Evolutionary conservation across 2,888 invertebrate species (phyloP), one percentile per base, ranked within the genome.

Genomic region (Acanthacorydalis orientalis): DNA sequence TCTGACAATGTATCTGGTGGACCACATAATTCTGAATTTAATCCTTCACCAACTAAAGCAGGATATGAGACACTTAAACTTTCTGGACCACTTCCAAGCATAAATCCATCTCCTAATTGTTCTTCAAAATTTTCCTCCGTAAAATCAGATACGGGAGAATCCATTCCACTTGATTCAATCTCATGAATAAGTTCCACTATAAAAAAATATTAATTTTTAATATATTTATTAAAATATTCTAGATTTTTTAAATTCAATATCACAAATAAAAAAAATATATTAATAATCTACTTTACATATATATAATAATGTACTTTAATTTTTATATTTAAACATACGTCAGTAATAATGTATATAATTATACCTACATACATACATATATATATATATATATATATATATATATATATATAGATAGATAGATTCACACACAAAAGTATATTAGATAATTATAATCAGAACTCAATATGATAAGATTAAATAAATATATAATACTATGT

Each of bases 71-170:
- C 58, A 7, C 61, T 60, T 49, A 61, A 58, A 53, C 63, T 65
- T 49, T 64, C 62, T 16, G 46, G 46, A 49, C 62, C 59, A 51
- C 60, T 63, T 51, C 64, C 65, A 10, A 68, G 56, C 50, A 67
- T 69, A 1, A 77, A 76, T 12, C 79, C 78, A 54, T 74, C 75
- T 9, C 84, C 86, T 14, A 91, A 70, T 59, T 87, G 86, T 60
- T 86, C 84, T 63, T 91, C 91, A 65, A 88, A 91, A 64, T 91
- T 89, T 59, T 91, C 90, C 60, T 91, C 90, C 2, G 87, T 83
- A 46, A 89, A 89, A 66, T 90, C 90, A 50, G 86, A 82, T 44
- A 83, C 80, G 6, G 86, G 82, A 47, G 79, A 78, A 56, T 76
- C 77, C 56, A 78, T 62, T 12, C 60, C 61, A 53, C 64, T 64